These are phyloP conservation scores for Chorisops tibialis DNA, from an alignment of 2,888 invertebrate species.

Conservation along the genomic window DNA sequence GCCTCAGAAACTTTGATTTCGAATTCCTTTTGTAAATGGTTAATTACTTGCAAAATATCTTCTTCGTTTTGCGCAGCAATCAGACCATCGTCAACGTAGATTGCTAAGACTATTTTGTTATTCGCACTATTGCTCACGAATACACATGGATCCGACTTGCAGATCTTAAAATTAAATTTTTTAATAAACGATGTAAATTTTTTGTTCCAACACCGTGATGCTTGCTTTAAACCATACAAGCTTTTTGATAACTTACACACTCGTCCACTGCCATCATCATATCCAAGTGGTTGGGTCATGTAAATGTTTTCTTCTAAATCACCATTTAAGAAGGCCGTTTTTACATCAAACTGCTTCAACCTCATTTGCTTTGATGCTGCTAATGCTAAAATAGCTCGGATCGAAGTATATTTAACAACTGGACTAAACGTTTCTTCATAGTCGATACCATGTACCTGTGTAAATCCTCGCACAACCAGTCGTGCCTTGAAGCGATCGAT, in stretches of 20 bases:
- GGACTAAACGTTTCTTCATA: slow-evolving; percentile 38
- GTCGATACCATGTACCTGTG: slow-evolving; percentile 35
- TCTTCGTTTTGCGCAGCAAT: slow-evolving; percentile 1
- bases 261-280: slow-evolving; percentile 16
- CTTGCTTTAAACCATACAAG: slow-evolving; percentile 27
- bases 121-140: neutral
- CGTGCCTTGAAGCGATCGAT: slow-evolving; percentile 31
- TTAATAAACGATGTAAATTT: slow-evolving; percentile 29
- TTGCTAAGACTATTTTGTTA: slow-evolving; percentile 5
- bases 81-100: slow-evolving; percentile 18
- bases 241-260: slow-evolving; percentile 18
- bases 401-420: slow-evolving; percentile 37
- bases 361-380: slow-evolving; percentile 30
- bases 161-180: slow-evolving; percentile 14
- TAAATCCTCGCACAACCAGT: slow-evolving; percentile 34
- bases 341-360: slow-evolving; percentile 34
- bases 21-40: neutral
- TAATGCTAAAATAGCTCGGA: slow-evolving; percentile 35
- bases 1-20: no score
- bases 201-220: slow-evolving; percentile 22
- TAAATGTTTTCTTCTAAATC: slow-evolving; percentile 33
- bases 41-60: neutral
- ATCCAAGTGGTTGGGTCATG: slow-evolving; percentile 1
- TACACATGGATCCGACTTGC: neutral
- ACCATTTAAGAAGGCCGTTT: slow-evolving; percentile 34